Evolutionary conservation across 2,888 invertebrate genomes (phyloP), one percentile per base, ranked within the genome.

Genomic region (Criorhina ranunculi): DNA sequence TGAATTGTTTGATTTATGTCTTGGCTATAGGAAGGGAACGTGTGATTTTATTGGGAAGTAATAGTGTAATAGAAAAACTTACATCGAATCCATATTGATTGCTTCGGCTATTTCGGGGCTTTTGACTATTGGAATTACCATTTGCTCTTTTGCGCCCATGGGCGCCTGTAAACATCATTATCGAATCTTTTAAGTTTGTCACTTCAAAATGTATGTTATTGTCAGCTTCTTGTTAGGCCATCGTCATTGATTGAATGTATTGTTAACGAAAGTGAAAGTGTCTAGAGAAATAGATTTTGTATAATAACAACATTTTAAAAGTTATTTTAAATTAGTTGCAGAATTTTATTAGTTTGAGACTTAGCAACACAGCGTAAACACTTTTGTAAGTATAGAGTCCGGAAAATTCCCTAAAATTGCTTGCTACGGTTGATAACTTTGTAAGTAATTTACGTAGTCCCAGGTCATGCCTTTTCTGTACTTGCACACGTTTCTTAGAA

Each of bases 131-230:
- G 70, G 88, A 77, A 87, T 88, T 88, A 76, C 89, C 89, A 87
- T 87, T 81, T 89, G 92, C 90, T 88, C 93, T 93, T 89, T 93
- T 94, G 87, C 94, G 93, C 90, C 94, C 93, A 83, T 94, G 94
- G 89, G 94, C 94, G 88, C 95, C 95, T 88, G 95, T 95, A 91
- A 95, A 95, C 94, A 95, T 95, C 95, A 95, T 95, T 60, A 7
- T 78, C 33, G 81, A 44, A 79, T 59, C 37, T 51, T 66, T 24
- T 59, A 9, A 40, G 24, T 44, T 60, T 42, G 33, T 53, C 33
- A 53, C 11, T 77, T 24, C 33, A n/a, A 69, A 19, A 12, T n/a
- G 12, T 73, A n/a, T 2, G 60, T 64, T 79, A 40, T 40, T 24
- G 59, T 62, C 57, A 79, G 79, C 72, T 79, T 64, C 49, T 55